Conservation (phyloP, 2,797 vertebrate genomes). For the Arnoldichthys spilopterus region DNA sequence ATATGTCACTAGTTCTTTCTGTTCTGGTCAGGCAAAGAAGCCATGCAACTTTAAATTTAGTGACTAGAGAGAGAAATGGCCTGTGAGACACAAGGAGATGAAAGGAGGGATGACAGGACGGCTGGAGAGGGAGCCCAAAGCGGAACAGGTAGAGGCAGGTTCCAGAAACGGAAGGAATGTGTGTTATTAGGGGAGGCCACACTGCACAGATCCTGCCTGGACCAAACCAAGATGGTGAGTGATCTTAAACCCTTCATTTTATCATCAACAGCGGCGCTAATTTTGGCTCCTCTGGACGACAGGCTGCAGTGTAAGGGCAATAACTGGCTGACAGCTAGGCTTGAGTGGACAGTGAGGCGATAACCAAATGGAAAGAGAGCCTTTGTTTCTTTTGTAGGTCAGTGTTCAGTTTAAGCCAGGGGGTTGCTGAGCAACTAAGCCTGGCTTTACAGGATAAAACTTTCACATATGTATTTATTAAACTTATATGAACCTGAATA, state of each 20-base stretch:
- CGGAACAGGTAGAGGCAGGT: constrained; percentile 45
- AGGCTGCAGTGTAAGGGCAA: constrained; percentile 15
- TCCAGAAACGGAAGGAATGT: constrained; percentile 49
- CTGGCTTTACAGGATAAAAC: background rate
- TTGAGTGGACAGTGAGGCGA: background rate
- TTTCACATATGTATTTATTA: background rate
- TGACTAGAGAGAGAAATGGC: background rate
- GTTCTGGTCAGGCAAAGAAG: background rate
- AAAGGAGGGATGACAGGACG: background rate
- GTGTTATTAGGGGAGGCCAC: constrained; percentile 39
- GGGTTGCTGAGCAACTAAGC: background rate
- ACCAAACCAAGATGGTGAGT: constrained; percentile 34
- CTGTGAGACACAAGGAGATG: background rate
- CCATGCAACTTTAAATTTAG: background rate
- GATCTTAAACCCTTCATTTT: constrained; percentile 44
- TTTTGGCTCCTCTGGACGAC: constrained; percentile 16
- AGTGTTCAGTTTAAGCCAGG: background rate
- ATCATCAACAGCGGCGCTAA: constrained; percentile 20
- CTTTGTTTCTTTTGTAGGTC: constrained; percentile 9
- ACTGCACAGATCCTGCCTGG: constrained; percentile 28
- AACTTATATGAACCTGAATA: too few species aligned
- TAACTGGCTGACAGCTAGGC: constrained; percentile 10
- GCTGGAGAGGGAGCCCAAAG: constrained; percentile 28
- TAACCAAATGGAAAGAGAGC: background rate
- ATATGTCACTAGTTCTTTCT: background rate